Evolutionary conservation across 2,113 vertebrate species (phyloP), one percentile per base, ranked within the genome.

Genomic region (Aspidoscelis tigris): DNA sequence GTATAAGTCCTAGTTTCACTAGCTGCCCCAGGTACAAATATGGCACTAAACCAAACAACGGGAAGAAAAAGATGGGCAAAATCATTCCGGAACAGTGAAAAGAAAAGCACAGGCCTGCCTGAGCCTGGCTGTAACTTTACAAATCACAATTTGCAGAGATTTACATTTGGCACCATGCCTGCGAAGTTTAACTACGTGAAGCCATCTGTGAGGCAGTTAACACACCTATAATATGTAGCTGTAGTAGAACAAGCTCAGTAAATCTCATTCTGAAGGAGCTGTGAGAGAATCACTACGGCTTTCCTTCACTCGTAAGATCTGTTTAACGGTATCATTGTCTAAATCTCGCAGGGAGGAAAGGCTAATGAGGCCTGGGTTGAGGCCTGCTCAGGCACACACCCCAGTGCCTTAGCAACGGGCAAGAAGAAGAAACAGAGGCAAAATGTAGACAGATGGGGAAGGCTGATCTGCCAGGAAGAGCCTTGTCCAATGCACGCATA

Each of bases 271-370:
- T 33, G 16, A 18, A 33, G 14, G 41, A 20, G 18, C 79, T 58
- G 47, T 41, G n/a, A 26, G 68, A 22, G 72, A 33, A 24, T 76
- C 20, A 20, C 73, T 58, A 39, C 44, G 22, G 22, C 14, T 71
- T 21, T 68, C 20, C 26, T 68, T 83, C 26, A 24, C 44, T 24
- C 33, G 3, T 5, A 21, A 43, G 50, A n/a, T 22, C 65, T 20
- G 18, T n/a, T 65, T 77, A 53, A 39, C 22, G 2, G n/a, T 18
- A 43, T 10, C 33, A 20, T 53, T 55, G 74, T 26, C 75, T 70
- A 65, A 69, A 69, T 76, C 47, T 84, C 74, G 21, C 65, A 70
- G 74, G 50, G 55, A 77, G 47, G n/a, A 43, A 69, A 83, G 22
- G 22, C 65, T 82, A 73, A 82, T 82, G 44, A 82, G 55, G 55